Evolutionary conservation across 2,113 vertebrate genomes (phyloP).

Genomic region (Bolborhynchus lineola): DNA sequence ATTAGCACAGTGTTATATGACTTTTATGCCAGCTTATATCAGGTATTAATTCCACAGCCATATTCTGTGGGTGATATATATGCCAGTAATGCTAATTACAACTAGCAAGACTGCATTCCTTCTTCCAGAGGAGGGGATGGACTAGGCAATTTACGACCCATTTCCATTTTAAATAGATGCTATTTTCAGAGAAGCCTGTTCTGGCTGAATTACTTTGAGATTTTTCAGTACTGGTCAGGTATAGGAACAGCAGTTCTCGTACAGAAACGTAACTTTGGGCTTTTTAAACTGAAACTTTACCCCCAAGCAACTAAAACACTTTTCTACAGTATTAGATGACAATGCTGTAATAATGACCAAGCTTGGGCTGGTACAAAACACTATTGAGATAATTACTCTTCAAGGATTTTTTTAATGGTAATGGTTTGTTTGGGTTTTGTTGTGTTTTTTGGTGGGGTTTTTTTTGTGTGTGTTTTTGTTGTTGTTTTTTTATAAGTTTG

Average conservation of each 20-base stretch:
- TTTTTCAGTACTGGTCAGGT: neutral
- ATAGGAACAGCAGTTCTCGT: neutral
- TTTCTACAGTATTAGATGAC: neutral
- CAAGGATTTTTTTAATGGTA: neutral
- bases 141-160: constrained; percentile 19
- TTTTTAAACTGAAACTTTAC: neutral
- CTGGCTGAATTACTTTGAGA: neutral
- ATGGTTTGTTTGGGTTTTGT: neutral
- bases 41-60: constrained; percentile 14
- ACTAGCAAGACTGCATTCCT: constrained; percentile 23
- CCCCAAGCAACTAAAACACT: neutral
- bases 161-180: constrained; percentile 51
- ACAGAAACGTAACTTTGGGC: neutral
- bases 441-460: no score
- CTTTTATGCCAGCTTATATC: neutral
- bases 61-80: constrained; percentile 7
- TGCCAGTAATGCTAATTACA: constrained; percentile 30
- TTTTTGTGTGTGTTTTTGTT: no score
- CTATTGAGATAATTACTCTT: neutral
- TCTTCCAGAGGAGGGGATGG: neutral
- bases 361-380: neutral
- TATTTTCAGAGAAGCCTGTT: neutral
- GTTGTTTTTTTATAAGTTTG: neutral
- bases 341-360: neutral
- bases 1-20: constrained; percentile 10